Percentiles rank a stretch among this genome's conserved stretches.
These are phyloP conservation scores for Paradoxurus hermaphroditus DNA, from an alignment of 2,113 vertebrate species.

Conservation along the genomic window DNA sequence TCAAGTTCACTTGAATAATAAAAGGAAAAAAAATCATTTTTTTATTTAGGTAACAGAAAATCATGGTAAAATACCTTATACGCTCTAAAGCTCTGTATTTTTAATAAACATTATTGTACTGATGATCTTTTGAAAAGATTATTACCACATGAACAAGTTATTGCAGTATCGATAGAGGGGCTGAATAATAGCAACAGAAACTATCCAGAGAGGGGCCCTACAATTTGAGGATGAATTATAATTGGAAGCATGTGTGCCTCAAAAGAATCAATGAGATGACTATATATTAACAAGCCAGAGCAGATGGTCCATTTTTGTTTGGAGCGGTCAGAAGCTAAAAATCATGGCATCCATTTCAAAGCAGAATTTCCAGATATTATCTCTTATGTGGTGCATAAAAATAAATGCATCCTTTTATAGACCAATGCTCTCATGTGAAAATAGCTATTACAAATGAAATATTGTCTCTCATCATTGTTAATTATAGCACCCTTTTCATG, in stretches of 20 bases:
- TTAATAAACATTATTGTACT: neutral
- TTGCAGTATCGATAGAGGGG: neutral
- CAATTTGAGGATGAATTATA: neutral
- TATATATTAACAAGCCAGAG: neutral
- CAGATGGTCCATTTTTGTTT: conserved; percentile 34
- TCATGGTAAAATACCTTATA: neutral
- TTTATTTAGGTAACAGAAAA: neutral
- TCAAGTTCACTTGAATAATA: too few species aligned
- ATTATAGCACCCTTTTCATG: neutral
- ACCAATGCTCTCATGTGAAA: neutral
- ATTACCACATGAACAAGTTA: neutral
- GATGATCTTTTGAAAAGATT: neutral
- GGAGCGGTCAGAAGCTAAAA: neutral
- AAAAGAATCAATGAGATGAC: neutral
- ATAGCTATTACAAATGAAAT: conserved; percentile 44
- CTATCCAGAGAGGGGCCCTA: neutral
- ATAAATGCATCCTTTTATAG: conserved; percentile 3
- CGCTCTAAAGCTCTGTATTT: neutral
- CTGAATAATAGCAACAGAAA: neutral
- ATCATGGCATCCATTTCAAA: neutral
- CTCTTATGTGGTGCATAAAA: conserved; percentile 13
- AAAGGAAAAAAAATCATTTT: neutral
- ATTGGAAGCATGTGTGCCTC: neutral
- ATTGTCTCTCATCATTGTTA: conserved; percentile 34
- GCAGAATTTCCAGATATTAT: neutral